These are phyloP conservation scores for Aleadryas rufinucha DNA, from an alignment of 2,113 vertebrate genomes.

Conservation along the genomic window DNA sequence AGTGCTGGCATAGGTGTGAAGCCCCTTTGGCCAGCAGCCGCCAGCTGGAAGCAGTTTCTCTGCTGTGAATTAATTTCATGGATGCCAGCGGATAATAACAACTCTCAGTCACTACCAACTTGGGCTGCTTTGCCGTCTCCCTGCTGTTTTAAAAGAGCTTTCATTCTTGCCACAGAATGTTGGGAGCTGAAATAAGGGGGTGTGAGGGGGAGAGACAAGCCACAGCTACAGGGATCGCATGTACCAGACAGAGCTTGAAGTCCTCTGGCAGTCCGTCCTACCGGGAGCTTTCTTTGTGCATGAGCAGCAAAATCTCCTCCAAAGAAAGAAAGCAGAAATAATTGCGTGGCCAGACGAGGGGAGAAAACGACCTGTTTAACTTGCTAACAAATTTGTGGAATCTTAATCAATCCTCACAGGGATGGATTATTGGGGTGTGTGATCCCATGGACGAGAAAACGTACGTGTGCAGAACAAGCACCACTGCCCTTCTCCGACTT, in stretches of 20 bases:
- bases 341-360: not conserved
- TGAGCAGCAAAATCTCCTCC: not conserved
- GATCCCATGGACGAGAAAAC: not conserved
- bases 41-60: conserved; percentile 41
- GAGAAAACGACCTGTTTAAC: not conserved
- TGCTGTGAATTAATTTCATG: conserved; percentile 30
- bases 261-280: not conserved
- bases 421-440: not conserved
- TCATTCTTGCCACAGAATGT: not conserved
- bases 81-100: not conserved
- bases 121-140: not conserved
- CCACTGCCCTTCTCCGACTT: not conserved
- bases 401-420: not conserved
- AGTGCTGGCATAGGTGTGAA: not conserved
- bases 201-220: not conserved
- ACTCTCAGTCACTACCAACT: not conserved
- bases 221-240: not conserved
- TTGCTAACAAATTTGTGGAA: not conserved
- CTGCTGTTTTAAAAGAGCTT: not conserved
- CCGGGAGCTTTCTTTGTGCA: not conserved
- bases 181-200: not conserved
- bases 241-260: not conserved
- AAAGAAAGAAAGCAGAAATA: not conserved
- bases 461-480: not conserved
- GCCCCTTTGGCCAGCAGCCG: rapidly evolving